Base-by-base conservation (phyloP, 2,888 invertebrate genomes). In the Drosophila austrosaltans region DNA sequence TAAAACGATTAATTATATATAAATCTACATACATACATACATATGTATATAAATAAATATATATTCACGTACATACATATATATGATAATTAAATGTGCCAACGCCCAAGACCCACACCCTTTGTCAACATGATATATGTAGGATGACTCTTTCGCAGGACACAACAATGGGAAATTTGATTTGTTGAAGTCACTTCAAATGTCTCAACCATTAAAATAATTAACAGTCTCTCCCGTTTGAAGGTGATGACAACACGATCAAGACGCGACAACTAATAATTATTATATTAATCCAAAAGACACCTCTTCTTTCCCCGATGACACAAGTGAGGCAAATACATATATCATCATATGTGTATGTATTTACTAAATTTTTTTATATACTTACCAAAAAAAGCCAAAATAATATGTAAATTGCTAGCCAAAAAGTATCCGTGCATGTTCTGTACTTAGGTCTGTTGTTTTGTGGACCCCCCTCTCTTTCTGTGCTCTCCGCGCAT, bases 401-500 rank as follows among this genome's bases (percentile, higher is more conserved):
- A 92, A 97, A 97, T 64, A 95, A 90, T 78, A 97, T 94, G 90
- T 96, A 97, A 88, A 96, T 92, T 89, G 95, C 93, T 53, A 97
- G 94, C 96, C 96, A 97, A 79, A 96, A 94, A 8, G 96, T 94
- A 93, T 97, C 97, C 3, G 97, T 97, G 90, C 97, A 97, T 62
- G 95, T 95, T 91, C 97, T 94, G 92, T 94, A 94, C 91, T 94
- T 94, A n/a, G 94, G 94, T 2, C 90, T 85, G 75, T 83, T 82
- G 61, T 79, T 84, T 67, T 81, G 82, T 0, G 78, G 53, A 25
- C 86, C 90, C 4, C 76, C 81, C 1, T 90, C 91, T 36, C 93
- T 93, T 78, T 94, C 94, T 91, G 94, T 94, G 89, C 95, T 94
- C 91, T 94, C 94, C 59, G 94, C 93, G 91, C 95, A 95, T 76